A percentile compares a stretch with the other conserved stretches of the same genome.
Evolutionary conservation across 1,140 invertebrate species (phyloP).

Genomic region (Coenobita brevimanus): DNA sequence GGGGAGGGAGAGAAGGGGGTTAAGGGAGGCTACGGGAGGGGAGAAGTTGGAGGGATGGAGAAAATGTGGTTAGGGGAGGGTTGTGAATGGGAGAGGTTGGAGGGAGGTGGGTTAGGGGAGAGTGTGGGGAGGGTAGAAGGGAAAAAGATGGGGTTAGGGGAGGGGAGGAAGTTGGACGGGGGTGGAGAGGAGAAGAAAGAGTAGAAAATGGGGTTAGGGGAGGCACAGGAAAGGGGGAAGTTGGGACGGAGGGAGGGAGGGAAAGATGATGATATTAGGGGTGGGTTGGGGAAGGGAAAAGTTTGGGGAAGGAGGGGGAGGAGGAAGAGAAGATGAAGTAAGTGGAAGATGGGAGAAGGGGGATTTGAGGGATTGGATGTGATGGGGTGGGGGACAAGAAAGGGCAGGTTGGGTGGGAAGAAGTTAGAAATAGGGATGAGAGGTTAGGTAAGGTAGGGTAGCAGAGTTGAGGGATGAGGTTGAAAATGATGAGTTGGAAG

Average conservation of each 20-base stretch:
- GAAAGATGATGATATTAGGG: constrained; percentile 1
- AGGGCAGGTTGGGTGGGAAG: no score
- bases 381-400: background rate
- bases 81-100: background rate
- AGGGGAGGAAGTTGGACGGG: background rate
- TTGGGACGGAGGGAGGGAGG: background rate
- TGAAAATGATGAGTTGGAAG: no score
- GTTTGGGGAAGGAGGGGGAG: background rate
- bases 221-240: background rate
- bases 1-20: background rate
- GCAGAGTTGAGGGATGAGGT: no score
- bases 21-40: background rate
- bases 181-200: background rate
- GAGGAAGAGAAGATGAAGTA: background rate
- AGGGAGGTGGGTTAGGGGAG: background rate
- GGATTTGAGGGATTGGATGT: background rate
- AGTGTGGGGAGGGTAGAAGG: background rate
- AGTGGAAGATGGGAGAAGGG: background rate
- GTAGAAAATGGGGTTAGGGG: background rate
- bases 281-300: background rate
- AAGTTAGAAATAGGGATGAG: no score
- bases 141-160: no score
- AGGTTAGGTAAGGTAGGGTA: no score
- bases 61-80: background rate
- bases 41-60: background rate